Percentiles rank a stretch among this genome's conserved stretches.
Conservation (phyloP, 2,888 invertebrate species). For the Nematopogon swammerdamellus region DNA sequence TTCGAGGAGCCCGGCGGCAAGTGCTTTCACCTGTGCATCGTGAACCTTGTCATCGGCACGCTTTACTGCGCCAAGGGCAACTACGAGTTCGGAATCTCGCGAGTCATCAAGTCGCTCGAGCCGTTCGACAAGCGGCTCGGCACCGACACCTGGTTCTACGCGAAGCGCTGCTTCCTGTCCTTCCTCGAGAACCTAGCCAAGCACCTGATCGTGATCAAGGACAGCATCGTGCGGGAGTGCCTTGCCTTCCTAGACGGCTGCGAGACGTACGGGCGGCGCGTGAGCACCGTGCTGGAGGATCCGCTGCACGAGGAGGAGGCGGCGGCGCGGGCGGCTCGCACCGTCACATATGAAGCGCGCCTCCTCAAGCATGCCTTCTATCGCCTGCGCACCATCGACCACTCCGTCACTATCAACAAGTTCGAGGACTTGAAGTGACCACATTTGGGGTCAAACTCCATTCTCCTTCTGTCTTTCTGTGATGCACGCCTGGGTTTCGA, state of each 20-base stretch:
- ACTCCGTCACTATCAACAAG: conserved; percentile 49
- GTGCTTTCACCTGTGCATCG: conserved; percentile 93
- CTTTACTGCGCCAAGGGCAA: conserved; percentile 98
- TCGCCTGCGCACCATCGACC: conserved; percentile 58
- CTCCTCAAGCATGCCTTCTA: conserved; percentile 78
- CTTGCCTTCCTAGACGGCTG: conserved; percentile 87
- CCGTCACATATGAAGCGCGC: conserved; percentile 88
- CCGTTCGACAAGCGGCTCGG: conserved; percentile 93
- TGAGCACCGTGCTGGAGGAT: conserved; percentile 73
- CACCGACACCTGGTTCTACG: conserved; percentile 98
- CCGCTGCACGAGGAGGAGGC: conserved; percentile 63
- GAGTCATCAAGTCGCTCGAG: conserved; percentile 95
- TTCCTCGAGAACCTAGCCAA: conserved; percentile 87
- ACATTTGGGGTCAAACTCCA: no score
- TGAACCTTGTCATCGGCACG: conserved; percentile 98
- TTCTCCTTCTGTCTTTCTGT: no score
- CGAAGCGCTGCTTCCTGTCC: conserved; percentile 94
- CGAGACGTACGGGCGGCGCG: conserved; percentile 80
- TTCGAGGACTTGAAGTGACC: conserved; percentile 49
- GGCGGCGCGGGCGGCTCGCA: conserved; percentile 76
- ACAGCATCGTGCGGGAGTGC: conserved; percentile 84
- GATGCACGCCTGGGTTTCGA: no score
- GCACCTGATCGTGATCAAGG: conserved; percentile 84
- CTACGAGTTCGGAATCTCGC: conserved; percentile 96
- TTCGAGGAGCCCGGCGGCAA: conserved; percentile 93